Evolutionary conservation across 2,797 vertebrate genomes (phyloP).

Genomic region (Hafferia zeledoni): DNA sequence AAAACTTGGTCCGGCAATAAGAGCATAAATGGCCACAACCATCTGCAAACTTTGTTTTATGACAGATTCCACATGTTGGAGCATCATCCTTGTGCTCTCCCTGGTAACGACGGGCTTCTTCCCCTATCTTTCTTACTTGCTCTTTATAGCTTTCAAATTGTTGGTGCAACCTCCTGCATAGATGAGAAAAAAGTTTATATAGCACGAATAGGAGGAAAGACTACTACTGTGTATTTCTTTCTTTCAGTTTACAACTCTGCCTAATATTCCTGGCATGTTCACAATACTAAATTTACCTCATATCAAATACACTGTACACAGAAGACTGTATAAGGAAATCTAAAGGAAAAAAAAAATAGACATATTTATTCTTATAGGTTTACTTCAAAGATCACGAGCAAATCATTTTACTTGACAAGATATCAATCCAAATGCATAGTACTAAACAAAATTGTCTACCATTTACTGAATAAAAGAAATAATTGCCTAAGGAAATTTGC

Average conservation of each 20-base stretch:
- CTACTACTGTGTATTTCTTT: background rate
- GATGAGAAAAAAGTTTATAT: slow-evolving; percentile 70
- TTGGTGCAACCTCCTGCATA: slow-evolving; percentile 93
- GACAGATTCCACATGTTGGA: slow-evolving; percentile 97
- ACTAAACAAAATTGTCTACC: background rate
- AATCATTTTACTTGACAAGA: background rate
- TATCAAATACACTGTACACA: background rate
- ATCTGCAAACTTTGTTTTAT: slow-evolving; percentile 97
- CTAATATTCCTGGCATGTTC: background rate
- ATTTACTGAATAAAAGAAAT: background rate
- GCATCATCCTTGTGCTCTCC: slow-evolving; percentile 96
- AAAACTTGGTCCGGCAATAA: slow-evolving; percentile 98
- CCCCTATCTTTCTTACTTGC: slow-evolving; percentile 95
- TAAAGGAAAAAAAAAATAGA: background rate
- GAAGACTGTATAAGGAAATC: background rate
- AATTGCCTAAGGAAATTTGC: background rate
- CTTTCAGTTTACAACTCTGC: background rate
- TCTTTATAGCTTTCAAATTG: slow-evolving; percentile 99
- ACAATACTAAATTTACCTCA: background rate
- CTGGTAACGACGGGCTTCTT: slow-evolving; percentile 90
- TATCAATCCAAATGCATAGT: background rate
- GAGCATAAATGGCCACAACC: slow-evolving; percentile 97
- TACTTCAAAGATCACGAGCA: background rate
- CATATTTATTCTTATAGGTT: background rate
- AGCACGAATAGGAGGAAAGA: slow-evolving; percentile 29